Evolutionary conservation across 2,797 vertebrate genomes (phyloP).

Genomic region (Falco berigora): DNA sequence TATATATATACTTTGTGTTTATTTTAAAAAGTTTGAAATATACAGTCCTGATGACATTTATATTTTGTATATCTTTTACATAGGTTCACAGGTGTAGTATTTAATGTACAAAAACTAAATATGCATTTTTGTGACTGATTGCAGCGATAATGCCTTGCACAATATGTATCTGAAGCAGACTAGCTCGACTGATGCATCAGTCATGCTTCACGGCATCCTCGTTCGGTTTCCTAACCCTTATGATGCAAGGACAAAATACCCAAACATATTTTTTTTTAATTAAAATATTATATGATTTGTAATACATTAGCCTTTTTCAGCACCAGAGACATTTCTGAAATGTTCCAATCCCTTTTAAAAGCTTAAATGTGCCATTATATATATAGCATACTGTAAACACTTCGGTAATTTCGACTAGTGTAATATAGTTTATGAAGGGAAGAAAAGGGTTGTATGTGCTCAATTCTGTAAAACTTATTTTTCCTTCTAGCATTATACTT

Average conservation of each 20-base stretch:
- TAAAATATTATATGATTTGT: constrained; percentile 56
- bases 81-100: constrained; percentile 66
- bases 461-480: constrained; percentile 40
- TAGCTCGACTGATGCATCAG: constrained; percentile 35
- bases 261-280: constrained; percentile 57
- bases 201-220: constrained; percentile 33
- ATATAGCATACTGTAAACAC: constrained; percentile 41
- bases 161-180: constrained; percentile 57
- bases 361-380: constrained; percentile 56
- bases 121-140: constrained; percentile 46
- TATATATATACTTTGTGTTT: constrained; percentile 69
- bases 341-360: constrained; percentile 16
- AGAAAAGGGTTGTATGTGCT: constrained; percentile 20
- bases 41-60: constrained; percentile 66
- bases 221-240: constrained; percentile 48
- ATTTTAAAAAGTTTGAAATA: constrained; percentile 73
- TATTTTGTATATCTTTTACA: constrained; percentile 78
- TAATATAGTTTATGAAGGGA: constrained; percentile 25
- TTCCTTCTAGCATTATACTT: constrained; percentile 45
- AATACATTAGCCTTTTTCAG: constrained; percentile 54
- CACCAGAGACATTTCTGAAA: constrained; percentile 53
- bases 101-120: constrained; percentile 60
- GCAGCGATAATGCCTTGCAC: constrained; percentile 56
- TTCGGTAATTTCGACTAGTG: not conserved
- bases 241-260: constrained; percentile 27